A percentile compares a stretch with the other conserved stretches of the same genome.
Conservation (phyloP, 2,113 vertebrate genomes). For the Calonectris borealis region DNA sequence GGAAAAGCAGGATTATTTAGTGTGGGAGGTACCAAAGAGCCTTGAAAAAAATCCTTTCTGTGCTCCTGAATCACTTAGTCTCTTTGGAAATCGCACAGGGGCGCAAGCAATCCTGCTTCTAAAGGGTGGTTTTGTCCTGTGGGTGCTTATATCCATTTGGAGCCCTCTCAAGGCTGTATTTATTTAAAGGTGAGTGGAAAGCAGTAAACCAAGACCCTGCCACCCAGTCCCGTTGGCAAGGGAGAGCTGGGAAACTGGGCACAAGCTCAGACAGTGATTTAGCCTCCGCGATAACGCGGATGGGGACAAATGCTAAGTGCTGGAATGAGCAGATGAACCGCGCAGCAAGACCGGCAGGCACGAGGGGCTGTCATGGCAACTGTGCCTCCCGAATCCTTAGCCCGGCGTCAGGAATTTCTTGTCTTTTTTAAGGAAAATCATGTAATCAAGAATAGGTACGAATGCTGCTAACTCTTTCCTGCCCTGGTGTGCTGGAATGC, state of each 20-base stretch:
- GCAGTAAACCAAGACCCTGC: neutral
- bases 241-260: neutral
- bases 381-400: neutral
- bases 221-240: fast-evolving
- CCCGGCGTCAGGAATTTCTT: neutral
- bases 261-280: neutral
- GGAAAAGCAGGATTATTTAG: neutral
- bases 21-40: neutral
- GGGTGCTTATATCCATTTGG: neutral
- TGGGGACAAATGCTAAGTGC: neutral
- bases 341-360: neutral
- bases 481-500: neutral
- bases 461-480: no score
- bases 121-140: neutral
- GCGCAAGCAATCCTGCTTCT: neutral
- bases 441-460: neutral
- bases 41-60: neutral
- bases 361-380: conserved; percentile 46
- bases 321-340: neutral
- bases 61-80: neutral
- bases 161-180: neutral
- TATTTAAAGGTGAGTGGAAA: neutral
- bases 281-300: fast-evolving
- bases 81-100: neutral
- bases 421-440: neutral